phyloP scores from a whole-genome alignment of 2,888 invertebrate genomes.

The Herminia tarsipennalis region DNA sequence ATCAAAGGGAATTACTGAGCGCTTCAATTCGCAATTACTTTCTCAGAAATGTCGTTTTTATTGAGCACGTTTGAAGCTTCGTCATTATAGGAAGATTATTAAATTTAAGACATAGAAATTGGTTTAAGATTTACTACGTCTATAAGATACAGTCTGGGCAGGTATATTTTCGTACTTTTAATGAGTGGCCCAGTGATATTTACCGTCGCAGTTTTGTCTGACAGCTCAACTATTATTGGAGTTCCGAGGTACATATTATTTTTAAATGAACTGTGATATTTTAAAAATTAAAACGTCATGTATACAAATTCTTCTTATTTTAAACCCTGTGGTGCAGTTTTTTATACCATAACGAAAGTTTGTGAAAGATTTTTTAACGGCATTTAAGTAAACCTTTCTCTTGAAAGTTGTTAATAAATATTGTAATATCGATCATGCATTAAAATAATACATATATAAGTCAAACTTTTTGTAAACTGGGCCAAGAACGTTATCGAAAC shows the following conservation, averaged over 20 bases:
- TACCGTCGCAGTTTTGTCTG: conserved; percentile 64
- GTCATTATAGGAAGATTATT: conserved; percentile 6
- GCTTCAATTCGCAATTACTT: conserved; percentile 14
- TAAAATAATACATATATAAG: conserved; percentile 28
- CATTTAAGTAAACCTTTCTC: too few species aligned
- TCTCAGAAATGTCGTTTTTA: conserved; percentile 3
- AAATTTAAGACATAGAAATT: conserved; percentile 1
- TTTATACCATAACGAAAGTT: too few species aligned
- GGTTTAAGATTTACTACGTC: background rate
- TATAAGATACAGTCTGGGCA: background rate
- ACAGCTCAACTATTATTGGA: conserved; percentile 70
- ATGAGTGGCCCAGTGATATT: conserved; percentile 77
- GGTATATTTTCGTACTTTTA: conserved; percentile 53
- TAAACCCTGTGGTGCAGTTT: too few species aligned
- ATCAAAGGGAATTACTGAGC: conserved; percentile 7
- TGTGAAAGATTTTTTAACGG: too few species aligned
- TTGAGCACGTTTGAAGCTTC: conserved; percentile 3
- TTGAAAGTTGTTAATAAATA: too few species aligned
- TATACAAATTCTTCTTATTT: background rate
- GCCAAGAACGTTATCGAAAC: conserved; percentile 60
- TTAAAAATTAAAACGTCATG: conserved; percentile 25
- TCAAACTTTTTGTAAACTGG: conserved; percentile 46
- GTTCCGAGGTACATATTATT: conserved; percentile 55
- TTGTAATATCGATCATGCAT: conserved; percentile 16
- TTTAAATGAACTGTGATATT: conserved; percentile 71